Conservation (phyloP, 2,888 invertebrate species). For the Lasioglossum morio region DNA sequence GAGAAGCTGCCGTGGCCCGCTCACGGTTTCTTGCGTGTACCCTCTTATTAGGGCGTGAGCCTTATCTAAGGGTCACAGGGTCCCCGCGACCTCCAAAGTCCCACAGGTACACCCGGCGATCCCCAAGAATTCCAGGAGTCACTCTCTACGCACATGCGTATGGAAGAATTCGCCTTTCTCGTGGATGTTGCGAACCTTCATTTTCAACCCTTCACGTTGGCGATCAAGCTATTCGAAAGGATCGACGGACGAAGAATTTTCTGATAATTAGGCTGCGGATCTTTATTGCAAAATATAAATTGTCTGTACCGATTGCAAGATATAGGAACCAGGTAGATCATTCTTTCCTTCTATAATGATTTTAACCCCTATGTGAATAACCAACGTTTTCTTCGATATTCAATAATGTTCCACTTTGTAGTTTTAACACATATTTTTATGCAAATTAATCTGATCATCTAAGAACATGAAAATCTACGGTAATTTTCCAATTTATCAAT, state of each 20-base stretch:
- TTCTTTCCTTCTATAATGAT: neutral
- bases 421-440: too few relatives aligned
- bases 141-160: constrained; percentile 40
- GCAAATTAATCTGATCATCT: too few relatives aligned
- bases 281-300: too few relatives aligned
- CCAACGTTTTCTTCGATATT: too few relatives aligned
- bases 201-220: constrained; percentile 14
- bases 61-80: constrained; percentile 84
- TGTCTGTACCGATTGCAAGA: too few relatives aligned
- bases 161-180: neutral
- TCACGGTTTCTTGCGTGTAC: constrained; percentile 74
- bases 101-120: constrained; percentile 68
- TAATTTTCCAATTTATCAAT: too few relatives aligned
- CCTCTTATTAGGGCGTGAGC: constrained; percentile 85
- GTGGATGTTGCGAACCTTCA: neutral
- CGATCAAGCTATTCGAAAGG: neutral
- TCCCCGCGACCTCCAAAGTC: constrained; percentile 80
- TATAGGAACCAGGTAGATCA: neutral
- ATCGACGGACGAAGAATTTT: neutral
- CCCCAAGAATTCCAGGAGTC: constrained; percentile 74
- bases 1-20: constrained; percentile 70
- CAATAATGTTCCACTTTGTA: too few relatives aligned
- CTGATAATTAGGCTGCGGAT: neutral
- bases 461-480: too few relatives aligned
- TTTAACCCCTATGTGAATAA: neutral